These are phyloP conservation scores for Amphipyra berbera DNA, from an alignment of 2,888 invertebrate species.

Conservation along the genomic window DNA sequence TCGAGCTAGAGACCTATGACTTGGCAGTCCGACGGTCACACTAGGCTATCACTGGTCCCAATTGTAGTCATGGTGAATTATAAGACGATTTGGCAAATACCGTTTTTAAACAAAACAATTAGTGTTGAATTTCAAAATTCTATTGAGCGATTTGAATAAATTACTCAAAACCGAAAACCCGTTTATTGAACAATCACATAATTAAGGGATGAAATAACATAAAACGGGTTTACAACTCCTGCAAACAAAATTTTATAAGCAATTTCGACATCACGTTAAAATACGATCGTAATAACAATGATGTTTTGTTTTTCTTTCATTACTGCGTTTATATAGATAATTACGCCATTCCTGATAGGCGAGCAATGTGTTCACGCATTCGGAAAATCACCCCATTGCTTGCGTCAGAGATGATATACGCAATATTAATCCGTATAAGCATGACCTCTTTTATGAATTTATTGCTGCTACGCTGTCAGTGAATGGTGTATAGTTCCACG, in stretches of 20 bases:
- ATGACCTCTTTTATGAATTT: constrained; percentile 61
- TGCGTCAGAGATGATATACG: constrained; percentile 57
- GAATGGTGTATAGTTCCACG: constrained; percentile 26
- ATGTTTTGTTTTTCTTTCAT: constrained; percentile 31
- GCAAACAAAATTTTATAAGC: constrained; percentile 6
- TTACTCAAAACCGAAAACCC: constrained; percentile 1
- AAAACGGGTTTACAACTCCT: constrained; percentile 7
- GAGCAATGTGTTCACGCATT: constrained; percentile 54
- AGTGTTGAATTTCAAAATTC: constrained; percentile 11
- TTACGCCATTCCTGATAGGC: constrained; percentile 47
- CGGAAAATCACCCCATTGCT: constrained; percentile 57
- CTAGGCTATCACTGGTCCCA: too few species aligned
- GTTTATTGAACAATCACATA: constrained; percentile 18
- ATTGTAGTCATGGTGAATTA: too few species aligned
- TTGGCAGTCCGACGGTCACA: too few species aligned
- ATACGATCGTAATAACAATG: constrained; percentile 7
- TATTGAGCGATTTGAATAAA: constrained; percentile 23
- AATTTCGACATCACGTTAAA: constrained; percentile 4
- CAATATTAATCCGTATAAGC: constrained; percentile 60
- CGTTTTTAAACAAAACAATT: constrained; percentile 9
- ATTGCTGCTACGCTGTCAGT: constrained; percentile 45
- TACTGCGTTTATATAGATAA: constrained; percentile 31
- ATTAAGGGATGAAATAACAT: constrained; percentile 21
- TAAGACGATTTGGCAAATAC: not conserved
- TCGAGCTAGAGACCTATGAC: too few species aligned